These are phyloP conservation scores for Ligdia adustata DNA, from an alignment of 2,888 invertebrate genomes.

Conservation along the genomic window DNA sequence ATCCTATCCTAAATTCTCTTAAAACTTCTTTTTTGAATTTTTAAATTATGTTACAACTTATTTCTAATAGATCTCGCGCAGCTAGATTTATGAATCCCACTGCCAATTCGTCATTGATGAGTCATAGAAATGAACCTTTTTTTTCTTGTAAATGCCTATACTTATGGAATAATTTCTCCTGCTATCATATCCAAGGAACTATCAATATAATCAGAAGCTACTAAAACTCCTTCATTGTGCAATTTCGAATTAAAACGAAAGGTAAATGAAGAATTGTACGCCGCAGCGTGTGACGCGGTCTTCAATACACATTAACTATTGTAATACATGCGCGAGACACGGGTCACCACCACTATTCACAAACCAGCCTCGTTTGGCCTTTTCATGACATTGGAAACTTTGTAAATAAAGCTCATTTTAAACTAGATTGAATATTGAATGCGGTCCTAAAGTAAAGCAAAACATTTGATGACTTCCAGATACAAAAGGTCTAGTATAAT, in stretches of 20 bases:
- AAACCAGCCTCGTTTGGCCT: constrained; percentile 51
- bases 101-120: too few species aligned
- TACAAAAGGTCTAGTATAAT: constrained; percentile 54
- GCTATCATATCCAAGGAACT: background rate
- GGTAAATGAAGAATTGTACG: constrained; percentile 51
- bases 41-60: too few species aligned
- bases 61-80: too few species aligned
- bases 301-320: constrained; percentile 75
- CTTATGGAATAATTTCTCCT: too few species aligned
- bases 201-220: constrained; percentile 3
- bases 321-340: constrained; percentile 72
- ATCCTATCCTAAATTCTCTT: too few species aligned
- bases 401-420: constrained; percentile 43
- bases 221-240: constrained; percentile 30
- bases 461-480: constrained; percentile 66
- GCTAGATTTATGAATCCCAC: too few species aligned
- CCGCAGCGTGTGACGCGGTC: constrained; percentile 54
- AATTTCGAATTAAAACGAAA: constrained; percentile 44
- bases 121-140: too few species aligned
- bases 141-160: too few species aligned
- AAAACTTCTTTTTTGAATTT: too few species aligned
- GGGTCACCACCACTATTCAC: constrained; percentile 59
- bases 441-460: constrained; percentile 50
- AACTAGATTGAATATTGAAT: constrained; percentile 47
- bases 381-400: constrained; percentile 39